Evolutionary conservation across 2,888 invertebrate genomes (phyloP).

Genomic region (Baccha elongata): DNA sequence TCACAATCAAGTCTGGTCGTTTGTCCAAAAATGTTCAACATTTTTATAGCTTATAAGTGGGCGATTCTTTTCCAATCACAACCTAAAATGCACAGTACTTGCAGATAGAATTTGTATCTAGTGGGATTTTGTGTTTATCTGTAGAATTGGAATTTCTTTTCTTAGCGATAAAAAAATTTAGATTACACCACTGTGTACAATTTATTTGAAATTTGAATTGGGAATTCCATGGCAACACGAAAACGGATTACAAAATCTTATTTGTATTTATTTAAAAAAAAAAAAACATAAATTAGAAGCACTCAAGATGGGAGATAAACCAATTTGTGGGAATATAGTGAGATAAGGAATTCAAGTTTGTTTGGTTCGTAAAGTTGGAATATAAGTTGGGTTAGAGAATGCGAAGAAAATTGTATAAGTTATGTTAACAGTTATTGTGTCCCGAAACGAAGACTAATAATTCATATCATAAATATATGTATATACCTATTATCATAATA

Average conservation of each 20-base stretch:
- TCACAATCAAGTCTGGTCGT: neutral
- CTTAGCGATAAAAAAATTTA: slow-evolving; percentile 34
- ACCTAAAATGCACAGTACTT: slow-evolving; percentile 11
- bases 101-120: slow-evolving; percentile 9
- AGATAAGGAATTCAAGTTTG: slow-evolving; percentile 47
- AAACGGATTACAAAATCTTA: slow-evolving; percentile 45
- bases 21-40: neutral
- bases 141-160: slow-evolving; percentile 37
- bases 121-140: slow-evolving; percentile 48
- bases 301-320: slow-evolving; percentile 57
- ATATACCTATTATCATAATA: too few relatives aligned
- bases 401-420: too few relatives aligned
- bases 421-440: too few relatives aligned
- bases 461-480: too few relatives aligned
- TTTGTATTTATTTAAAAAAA: slow-evolving; percentile 4
- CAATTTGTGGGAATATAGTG: slow-evolving; percentile 51
- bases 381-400: too few relatives aligned
- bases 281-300: slow-evolving; percentile 51
- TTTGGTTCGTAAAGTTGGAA: too few relatives aligned
- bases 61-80: slow-evolving; percentile 14
- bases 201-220: slow-evolving; percentile 39
- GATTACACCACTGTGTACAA: slow-evolving; percentile 52
- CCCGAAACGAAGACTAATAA: too few relatives aligned
- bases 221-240: slow-evolving; percentile 40
- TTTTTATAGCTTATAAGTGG: slow-evolving; percentile 11